A percentile compares a stretch with the other conserved stretches of the same genome.
Conservation (phyloP, 1,140 invertebrate species). For the Cydia fagiglandana region DNA sequence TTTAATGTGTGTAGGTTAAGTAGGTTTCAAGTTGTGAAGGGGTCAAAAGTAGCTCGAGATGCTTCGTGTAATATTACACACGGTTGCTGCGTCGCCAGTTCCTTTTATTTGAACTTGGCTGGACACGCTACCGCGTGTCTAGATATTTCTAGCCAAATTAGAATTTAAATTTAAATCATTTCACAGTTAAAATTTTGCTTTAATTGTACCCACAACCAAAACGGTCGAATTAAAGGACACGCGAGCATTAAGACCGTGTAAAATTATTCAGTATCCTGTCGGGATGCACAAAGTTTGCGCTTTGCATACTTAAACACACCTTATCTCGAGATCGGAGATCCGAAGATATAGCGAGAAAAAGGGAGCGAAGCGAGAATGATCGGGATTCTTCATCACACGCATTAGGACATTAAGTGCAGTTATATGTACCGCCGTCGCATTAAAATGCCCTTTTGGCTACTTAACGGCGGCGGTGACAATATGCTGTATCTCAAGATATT, state of each 20-base stretch:
- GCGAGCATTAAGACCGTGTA: conserved; percentile 74
- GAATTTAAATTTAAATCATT: neutral
- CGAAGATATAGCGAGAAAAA: conserved; percentile 71
- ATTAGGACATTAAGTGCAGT: conserved; percentile 78
- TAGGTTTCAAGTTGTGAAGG: too few relatives aligned
- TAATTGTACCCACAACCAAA: conserved; percentile 37
- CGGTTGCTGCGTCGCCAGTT: too few relatives aligned
- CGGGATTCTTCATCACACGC: conserved; percentile 62
- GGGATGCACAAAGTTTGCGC: conserved; percentile 71
- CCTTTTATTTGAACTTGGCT: too few relatives aligned
- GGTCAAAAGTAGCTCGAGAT: too few relatives aligned
- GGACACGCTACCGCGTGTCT: too few relatives aligned
- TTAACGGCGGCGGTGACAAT: conserved; percentile 40
- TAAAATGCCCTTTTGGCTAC: conserved; percentile 70
- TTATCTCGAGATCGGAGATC: conserved; percentile 75
- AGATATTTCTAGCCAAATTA: neutral
- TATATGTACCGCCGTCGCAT: conserved; percentile 72
- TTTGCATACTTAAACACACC: conserved; percentile 78
- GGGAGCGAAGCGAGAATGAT: conserved; percentile 45
- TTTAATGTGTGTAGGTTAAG: too few relatives aligned
- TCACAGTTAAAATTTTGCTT: neutral
- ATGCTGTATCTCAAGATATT: neutral
- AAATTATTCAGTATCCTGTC: conserved; percentile 75
- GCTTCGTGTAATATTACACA: too few relatives aligned
- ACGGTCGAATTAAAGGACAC: conserved; percentile 67